phyloP scores from a whole-genome alignment of 2,113 vertebrate species.

The Charadrius vociferus region DNA sequence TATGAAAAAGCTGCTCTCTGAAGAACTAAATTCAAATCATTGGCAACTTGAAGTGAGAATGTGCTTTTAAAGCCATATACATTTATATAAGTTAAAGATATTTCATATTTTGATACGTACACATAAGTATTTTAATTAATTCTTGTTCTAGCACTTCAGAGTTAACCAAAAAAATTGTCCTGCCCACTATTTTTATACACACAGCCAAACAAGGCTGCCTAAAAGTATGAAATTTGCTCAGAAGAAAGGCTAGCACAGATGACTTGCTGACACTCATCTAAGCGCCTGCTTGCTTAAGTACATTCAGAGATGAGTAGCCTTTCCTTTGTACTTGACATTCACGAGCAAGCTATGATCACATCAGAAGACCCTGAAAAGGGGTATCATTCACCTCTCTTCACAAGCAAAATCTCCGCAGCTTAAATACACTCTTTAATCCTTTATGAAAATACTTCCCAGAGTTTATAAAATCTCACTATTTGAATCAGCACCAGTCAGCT shows the following conservation, averaged over 20 bases:
- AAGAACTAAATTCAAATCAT: neutral
- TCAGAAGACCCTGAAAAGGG: neutral
- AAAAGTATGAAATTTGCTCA: neutral
- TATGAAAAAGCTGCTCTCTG: neutral
- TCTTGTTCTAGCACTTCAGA: neutral
- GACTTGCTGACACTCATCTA: neutral
- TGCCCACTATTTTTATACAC: neutral
- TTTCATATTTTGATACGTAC: neutral
- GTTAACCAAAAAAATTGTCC: neutral
- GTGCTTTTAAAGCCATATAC: neutral
- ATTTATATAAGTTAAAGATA: neutral
- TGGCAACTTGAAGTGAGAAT: neutral
- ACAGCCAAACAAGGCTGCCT: neutral
- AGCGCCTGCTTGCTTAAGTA: neutral
- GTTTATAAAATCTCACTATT: neutral
- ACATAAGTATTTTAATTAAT: neutral
- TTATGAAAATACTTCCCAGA: neutral
- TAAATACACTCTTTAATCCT: neutral
- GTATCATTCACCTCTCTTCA: neutral
- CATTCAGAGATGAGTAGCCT: neutral
- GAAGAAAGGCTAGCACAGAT: neutral
- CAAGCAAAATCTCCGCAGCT: neutral
- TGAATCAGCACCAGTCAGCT: neutral
- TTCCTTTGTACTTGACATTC: neutral
- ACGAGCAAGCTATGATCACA: neutral